A percentile compares a stretch with the other conserved stretches of the same genome.
These are phyloP conservation scores for Salvelinus namaycush DNA, from an alignment of 2,113 vertebrate genomes.

Conservation along the genomic window DNA sequence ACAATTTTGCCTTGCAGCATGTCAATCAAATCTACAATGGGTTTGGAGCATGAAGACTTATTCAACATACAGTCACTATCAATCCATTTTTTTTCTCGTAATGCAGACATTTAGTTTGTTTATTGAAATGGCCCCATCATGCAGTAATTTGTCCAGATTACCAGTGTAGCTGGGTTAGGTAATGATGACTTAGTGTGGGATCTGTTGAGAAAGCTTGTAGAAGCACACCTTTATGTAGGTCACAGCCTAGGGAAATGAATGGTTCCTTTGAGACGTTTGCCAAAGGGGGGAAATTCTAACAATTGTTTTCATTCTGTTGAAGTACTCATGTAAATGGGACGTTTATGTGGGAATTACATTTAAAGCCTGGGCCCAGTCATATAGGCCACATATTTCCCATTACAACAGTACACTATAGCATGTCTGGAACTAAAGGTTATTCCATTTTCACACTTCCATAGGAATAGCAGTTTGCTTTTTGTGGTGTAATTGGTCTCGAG, in stretches of 20 bases:
- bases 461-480: background rate
- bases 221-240: conserved; percentile 62
- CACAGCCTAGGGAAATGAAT: conserved; percentile 62
- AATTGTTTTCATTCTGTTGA: conserved; percentile 56
- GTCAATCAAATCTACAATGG: too few relatives aligned
- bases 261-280: conserved; percentile 62
- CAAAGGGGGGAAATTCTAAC: conserved; percentile 46
- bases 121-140: conserved; percentile 34
- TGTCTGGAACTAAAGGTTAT: conserved; percentile 1
- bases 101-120: background rate
- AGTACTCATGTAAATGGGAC: conserved; percentile 41
- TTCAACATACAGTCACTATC: background rate
- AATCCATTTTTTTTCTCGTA: background rate
- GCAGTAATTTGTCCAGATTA: conserved; percentile 48
- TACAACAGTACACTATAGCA: conserved; percentile 11
- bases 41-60: background rate
- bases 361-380: conserved; percentile 17
- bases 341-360: conserved; percentile 36
- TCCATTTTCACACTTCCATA: background rate
- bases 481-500: background rate
- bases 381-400: conserved; percentile 18
- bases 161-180: conserved; percentile 55
- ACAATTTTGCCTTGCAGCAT: too few relatives aligned
- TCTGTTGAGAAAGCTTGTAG: conserved; percentile 57
- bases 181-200: conserved; percentile 53